Conservation (phyloP, 2,113 vertebrate genomes). For the Ctenodactylus gundi region DNA sequence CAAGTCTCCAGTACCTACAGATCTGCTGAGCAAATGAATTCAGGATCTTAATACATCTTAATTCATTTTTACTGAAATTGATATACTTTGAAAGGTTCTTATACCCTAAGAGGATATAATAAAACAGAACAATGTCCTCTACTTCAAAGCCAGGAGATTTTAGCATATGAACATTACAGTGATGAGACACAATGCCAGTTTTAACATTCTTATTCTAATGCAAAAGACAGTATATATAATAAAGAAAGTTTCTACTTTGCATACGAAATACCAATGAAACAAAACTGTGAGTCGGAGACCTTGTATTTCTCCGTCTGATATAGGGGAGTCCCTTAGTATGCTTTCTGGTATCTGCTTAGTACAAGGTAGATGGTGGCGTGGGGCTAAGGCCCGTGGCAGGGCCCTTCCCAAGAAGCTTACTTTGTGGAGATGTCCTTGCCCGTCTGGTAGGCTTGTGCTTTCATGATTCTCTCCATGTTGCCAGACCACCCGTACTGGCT, state of each 20-base stretch:
- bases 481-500: constrained; percentile 99
- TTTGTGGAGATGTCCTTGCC: constrained; percentile 99
- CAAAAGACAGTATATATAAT: not conserved
- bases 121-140: not conserved
- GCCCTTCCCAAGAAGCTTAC: constrained; percentile 80
- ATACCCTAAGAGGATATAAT: not conserved
- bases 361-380: not conserved
- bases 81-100: not conserved
- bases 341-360: not conserved
- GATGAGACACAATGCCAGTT: not conserved
- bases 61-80: not conserved
- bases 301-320: not conserved
- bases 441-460: constrained; percentile 98
- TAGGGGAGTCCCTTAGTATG: not conserved
- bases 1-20: not conserved
- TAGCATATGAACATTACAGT: not conserved
- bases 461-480: constrained; percentile 99
- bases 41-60: not conserved
- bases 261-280: not conserved
- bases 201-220: not conserved
- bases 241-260: not conserved
- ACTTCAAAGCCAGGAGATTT: not conserved
- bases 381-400: not conserved
- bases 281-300: not conserved
- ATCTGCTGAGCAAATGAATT: not conserved